Conservation (phyloP, 2,888 invertebrate species). For the Torymus aiolomorphi region DNA sequence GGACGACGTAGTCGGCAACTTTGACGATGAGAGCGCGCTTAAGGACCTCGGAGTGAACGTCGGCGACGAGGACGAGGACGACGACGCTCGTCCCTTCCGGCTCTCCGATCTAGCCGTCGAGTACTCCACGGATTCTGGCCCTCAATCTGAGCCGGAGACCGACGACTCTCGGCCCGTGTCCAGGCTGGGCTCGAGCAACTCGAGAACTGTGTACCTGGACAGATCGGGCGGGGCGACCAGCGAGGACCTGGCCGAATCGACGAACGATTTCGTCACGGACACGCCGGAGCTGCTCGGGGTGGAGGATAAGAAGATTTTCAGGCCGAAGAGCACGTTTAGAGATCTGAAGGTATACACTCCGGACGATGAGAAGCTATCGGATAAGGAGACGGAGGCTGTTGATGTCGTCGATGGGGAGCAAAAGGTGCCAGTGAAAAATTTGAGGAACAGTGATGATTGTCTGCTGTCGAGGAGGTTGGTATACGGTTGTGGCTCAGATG, state of each 20-base stretch:
- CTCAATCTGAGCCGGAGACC: constrained; percentile 71
- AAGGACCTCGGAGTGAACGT: constrained; percentile 45
- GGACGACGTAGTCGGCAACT: constrained; percentile 58
- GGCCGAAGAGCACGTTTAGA: constrained; percentile 22
- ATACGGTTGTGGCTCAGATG: no score
- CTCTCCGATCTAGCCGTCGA: constrained; percentile 70
- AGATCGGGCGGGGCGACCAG: constrained; percentile 67
- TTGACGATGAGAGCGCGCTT: constrained; percentile 59
- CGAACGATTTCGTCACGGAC: constrained; percentile 14
- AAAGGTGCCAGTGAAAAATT: constrained; percentile 9
- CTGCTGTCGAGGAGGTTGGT: constrained; percentile 62
- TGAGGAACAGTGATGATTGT: constrained; percentile 66
- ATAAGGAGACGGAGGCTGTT: background rate
- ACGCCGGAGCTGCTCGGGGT: constrained; percentile 14
- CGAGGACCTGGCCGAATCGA: constrained; percentile 57
- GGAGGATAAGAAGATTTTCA: background rate
- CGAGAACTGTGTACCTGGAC: constrained; percentile 66
- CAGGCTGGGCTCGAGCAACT: constrained; percentile 68
- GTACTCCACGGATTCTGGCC: constrained; percentile 72
- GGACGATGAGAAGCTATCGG: constrained; percentile 1
- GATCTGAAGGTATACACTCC: background rate
- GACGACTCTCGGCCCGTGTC: constrained; percentile 72
- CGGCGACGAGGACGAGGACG: constrained; percentile 57
- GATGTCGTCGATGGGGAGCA: background rate
- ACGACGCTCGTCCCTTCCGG: constrained; percentile 65